Evolutionary conservation across 2,888 invertebrate genomes (phyloP), one percentile per base, ranked within the genome.

Genomic region (Melanophora roralis): DNA sequence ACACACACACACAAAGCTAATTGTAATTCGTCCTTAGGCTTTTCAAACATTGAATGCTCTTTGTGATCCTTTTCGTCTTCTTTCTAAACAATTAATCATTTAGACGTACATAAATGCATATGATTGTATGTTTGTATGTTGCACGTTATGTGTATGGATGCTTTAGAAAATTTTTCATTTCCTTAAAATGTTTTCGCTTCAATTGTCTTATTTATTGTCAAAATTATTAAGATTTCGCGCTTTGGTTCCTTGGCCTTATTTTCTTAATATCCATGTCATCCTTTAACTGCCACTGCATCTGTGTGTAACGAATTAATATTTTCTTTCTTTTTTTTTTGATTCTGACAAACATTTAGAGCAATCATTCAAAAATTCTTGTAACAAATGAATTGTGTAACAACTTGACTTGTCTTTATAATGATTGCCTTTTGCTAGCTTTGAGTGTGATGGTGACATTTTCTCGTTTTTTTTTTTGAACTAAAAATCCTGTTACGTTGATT

Each of bases 1-100:
- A 27, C 27, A 27, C 27, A 27, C 6, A 27, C 27, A 27, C 27
- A 6, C 6, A 27, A 5, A 21, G 45, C 16, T 16, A n/a, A 38
- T 45, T 16, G 4, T 34, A 59, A n/a, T 36, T 43, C 14, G 16
- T 6, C 32, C 4, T 36, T 16, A 34, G 38, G 21, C 45, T 55
- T 47, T 67, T 51, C 8, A 43, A 16, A 21, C 19, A 32, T 55
- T 72, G 11, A 6, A 62, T 62, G 12, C 16, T 11, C 45, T 36
- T 55, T 51, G 19, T 71, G 60, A 51, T 49, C 49, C 40, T 57
- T 40, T 27, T 3, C 45, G 14, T 65, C 9, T 45, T 65, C 45
- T 55, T 34, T 60, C 27, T 19, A 53, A 32, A 40, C 72, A 55
- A 78, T 72, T 78, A 67, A 78, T 78, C 67, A 73, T 47, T 47